A percentile compares a stretch with the other conserved stretches of the same genome.
Evolutionary conservation across 2,888 invertebrate species (phyloP).

Genomic region (Siphlonurus alternatus): DNA sequence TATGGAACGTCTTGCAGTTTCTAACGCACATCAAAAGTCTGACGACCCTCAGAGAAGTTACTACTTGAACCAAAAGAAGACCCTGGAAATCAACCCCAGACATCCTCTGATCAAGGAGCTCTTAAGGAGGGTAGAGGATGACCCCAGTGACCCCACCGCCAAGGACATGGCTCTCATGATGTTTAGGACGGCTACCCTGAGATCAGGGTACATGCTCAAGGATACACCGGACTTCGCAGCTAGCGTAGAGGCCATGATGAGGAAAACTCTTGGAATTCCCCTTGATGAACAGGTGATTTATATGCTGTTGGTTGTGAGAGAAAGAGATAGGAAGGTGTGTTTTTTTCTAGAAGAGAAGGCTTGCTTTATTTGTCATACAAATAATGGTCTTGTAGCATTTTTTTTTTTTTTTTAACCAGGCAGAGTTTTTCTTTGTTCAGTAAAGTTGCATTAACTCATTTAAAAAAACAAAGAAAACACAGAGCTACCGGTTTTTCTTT

Average conservation of each 20-base stretch:
- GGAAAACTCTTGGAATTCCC: constrained; percentile 57
- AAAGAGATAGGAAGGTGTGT: neutral
- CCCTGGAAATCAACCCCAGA: constrained; percentile 90
- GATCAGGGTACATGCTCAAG: constrained; percentile 84
- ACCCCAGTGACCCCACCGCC: constrained; percentile 59
- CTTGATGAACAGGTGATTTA: constrained; percentile 42
- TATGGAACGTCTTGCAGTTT: constrained; percentile 91
- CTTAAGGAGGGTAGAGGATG: constrained; percentile 59
- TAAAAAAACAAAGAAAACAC: too few relatives aligned
- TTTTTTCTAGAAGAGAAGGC: neutral
- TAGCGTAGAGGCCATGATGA: constrained; percentile 79
- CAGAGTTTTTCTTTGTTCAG: too few relatives aligned
- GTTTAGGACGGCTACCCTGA: constrained; percentile 79
- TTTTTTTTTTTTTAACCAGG: too few relatives aligned
- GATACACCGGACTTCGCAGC: constrained; percentile 80
- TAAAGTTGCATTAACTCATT: too few relatives aligned
- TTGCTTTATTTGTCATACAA: neutral
- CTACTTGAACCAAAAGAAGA: constrained; percentile 21
- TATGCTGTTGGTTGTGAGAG: neutral
- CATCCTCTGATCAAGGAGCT: constrained; percentile 92
- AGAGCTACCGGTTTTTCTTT: too few relatives aligned
- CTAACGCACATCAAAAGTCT: constrained; percentile 91
- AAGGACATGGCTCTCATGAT: constrained; percentile 75
- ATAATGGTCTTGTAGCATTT: too few relatives aligned
- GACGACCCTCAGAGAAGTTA: constrained; percentile 69